Evolutionary conservation across 2,888 invertebrate species (phyloP), one percentile per base, ranked within the genome.

Genomic region (Glyphotaelius pellucidus): DNA sequence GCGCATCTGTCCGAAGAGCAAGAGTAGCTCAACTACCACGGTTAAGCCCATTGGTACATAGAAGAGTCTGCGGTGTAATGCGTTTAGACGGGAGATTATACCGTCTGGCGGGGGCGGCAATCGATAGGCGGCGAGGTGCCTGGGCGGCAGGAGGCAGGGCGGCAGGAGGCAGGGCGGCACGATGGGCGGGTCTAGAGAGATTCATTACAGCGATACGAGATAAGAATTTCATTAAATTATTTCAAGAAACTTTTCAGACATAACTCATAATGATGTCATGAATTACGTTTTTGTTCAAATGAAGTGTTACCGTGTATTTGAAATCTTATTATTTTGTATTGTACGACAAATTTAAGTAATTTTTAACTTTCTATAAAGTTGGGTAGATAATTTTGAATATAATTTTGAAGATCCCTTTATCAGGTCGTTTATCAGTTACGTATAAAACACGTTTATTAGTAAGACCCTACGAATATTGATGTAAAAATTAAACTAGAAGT

Each of bases 101-200:
- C 89, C 92, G 93, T 93, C 93, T 93, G 92, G 93, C 85, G 85
- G 93, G 91, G 93, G 88, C 91, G 92, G 90, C 67, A 91, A 93
- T 92, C 93, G 93, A 93, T 93, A 93, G 90, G 91, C 89, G 84
- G 91, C 35, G 85, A 67, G 52, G n/a, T 80, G 87, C 25, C 67
- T n/a, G 67, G 67, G 25, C 67, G 67, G 67, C 67, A 67, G 25
- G 89, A 25, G 83, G 83, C 25, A n/a, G 30, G 91, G 38, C 25
- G 90, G 80, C 89, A 80, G 47, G 47, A 0, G 35, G n/a, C 25
- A 67, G 67, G 89, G 85, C 32, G 83, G 83, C 80, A 80, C 15
- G 89, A 30, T 25, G 89, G 38, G 79, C 80, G 89, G 38, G 80
- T 31, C 31, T 25, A 35, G 81, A 12, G 32, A 30, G 67, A 19